A percentile compares a stretch with the other conserved stretches of the same genome.
Evolutionary conservation across 2,113 vertebrate species (phyloP).

Genomic region (Aix galericulata): DNA sequence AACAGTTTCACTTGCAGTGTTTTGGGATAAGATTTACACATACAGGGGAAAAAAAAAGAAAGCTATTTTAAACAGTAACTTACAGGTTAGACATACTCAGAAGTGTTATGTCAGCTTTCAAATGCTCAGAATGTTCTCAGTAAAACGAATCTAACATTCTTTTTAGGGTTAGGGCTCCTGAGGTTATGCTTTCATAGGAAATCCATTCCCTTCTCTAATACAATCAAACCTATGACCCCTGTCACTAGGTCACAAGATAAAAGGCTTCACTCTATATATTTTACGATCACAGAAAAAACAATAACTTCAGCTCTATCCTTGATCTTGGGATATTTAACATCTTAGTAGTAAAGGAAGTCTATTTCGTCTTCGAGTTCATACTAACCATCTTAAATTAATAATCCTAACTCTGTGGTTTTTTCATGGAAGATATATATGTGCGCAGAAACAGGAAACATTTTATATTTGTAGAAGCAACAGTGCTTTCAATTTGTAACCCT

Average conservation of each 20-base stretch:
- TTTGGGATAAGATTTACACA: neutral
- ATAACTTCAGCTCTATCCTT: constrained; percentile 59
- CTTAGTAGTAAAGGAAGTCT: constrained; percentile 30
- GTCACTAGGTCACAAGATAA: constrained; percentile 54
- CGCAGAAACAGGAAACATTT: constrained; percentile 43
- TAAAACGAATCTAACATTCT: neutral
- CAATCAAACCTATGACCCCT: constrained; percentile 50
- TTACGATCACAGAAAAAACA: constrained; percentile 52
- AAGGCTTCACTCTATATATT: constrained; percentile 57
- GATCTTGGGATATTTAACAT: constrained; percentile 61
- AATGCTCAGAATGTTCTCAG: neutral
- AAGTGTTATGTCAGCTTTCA: neutral
- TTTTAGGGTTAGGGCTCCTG: neutral
- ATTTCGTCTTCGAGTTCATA: constrained; percentile 50
- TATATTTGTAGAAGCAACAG: constrained; percentile 45
- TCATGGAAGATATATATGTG: constrained; percentile 20
- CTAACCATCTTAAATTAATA: constrained; percentile 63
- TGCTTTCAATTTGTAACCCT: constrained; percentile 24
- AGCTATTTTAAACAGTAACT: neutral
- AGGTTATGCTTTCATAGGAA: constrained; percentile 59
- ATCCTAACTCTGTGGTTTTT: constrained; percentile 5
- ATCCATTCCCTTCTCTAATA: constrained; percentile 40
- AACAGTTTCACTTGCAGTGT: neutral
- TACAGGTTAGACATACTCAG: neutral
- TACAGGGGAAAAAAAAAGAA: too few species aligned